Base-by-base conservation (phyloP, 1,140 invertebrate species). In the Zelostemma sp. region DNA sequence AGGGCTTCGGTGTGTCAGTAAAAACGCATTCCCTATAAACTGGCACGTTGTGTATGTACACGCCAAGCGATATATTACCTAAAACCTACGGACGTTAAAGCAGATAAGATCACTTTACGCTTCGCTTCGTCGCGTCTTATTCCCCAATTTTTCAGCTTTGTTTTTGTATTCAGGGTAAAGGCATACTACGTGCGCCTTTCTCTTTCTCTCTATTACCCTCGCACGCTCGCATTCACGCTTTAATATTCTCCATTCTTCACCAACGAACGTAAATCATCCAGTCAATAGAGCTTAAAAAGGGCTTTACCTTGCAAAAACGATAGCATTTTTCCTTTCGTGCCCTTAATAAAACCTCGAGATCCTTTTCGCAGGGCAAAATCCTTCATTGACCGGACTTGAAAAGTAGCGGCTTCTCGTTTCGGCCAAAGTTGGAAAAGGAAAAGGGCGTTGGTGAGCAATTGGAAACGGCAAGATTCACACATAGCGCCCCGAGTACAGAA, bases 51-150 rank as follows among this genome's bases (percentile, higher is more conserved):
- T 74, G 74, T 72, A 65, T 74, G 69, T 74, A 75, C 68, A 72
- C 60, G 64, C 73, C 73, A 78, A 77, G 76, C 75, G 66, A 77
- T 75, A 75, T 56, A 45, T 53, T 55, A 72, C 53, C 71, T 78
- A 77, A 72, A 61, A 62, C 12, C 75, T 80, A 78, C 68, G 76
- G 74, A 79, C 75, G 75, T 75, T 78, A 78, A 79, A 77, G 74
- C 76, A 73, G 72, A 77, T 82, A 79, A 80, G 79, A 78, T 81
- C 77, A 83, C 76, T 80, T 78, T 73, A 59, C 72, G 67, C 65
- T 76, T 66, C 66, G 60, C 58, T 51, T 75, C 28, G 45, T 66
- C 50, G 57, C 41, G 19, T 48, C 31, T 49, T 49, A 50, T 56
- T 55, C 53, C 60, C 41, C 31, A 56, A 72, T 68, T 8, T 19